Evolutionary conservation across 2,797 vertebrate genomes (phyloP), one percentile per base, ranked within the genome.

Genomic region (Chelon labrosus): DNA sequence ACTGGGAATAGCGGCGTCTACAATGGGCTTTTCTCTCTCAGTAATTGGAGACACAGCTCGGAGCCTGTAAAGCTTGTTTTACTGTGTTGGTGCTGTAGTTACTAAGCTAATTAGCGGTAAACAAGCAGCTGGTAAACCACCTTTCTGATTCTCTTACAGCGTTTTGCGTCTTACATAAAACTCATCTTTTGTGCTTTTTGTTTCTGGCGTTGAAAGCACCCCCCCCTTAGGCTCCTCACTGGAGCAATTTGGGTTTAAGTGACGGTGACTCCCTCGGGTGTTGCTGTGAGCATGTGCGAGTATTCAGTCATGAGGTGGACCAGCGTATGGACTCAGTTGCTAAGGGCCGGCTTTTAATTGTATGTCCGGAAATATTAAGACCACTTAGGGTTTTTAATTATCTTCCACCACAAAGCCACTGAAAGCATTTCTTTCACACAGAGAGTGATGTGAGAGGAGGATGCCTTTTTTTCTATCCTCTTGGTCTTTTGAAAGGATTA

Each of bases 101-200:
- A 80, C 73, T 41, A 41, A 63, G 75, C 70, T 92, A 88, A 90
- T 91, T 89, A 89, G 83, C 1, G 22, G 61, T 60, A 88, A 89
- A 89, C 86, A 89, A 79, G 67, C 66, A 70, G 52, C 51, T 54
- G 62, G 75, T 77, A 79, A 31, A 70, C 65, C 54, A 68, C 54
- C 51, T 63, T 58, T 77, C 42, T 65, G 65, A 75, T 77, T 77
- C 44, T 61, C 56, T 54, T 27, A 5, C 53, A 52, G 60, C 69
- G 49, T 53, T 60, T 17, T 68, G 57, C 68, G 70, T 81, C 65
- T 70, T 19, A 50, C 61, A 70, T 61, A 42, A 73, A 60, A 50
- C 19, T 39, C 38, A 16, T 41, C n/a, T 57, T 51, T 20, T 53
- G 54, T 35, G 10, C 19, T 52, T 27, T 51, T 5, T 22, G 59